A percentile compares a stretch with the other conserved stretches of the same genome.
phyloP scores from a whole-genome alignment of 2,888 invertebrate species.

The Tetrapedia diversipes region DNA sequence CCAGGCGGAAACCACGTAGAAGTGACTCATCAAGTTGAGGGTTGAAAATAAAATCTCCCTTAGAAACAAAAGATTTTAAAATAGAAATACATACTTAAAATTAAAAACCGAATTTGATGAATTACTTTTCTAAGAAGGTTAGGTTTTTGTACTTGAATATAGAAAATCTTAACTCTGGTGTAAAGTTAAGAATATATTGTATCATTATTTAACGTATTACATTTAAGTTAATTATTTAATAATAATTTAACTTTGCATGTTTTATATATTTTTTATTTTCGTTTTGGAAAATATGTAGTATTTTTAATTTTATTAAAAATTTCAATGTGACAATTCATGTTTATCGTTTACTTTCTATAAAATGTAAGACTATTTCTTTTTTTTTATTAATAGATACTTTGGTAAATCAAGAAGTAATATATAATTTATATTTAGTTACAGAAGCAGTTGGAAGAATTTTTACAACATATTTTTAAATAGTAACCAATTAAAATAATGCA shows the following conservation, averaged over 20 bases:
- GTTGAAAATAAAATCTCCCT: constrained; percentile 54
- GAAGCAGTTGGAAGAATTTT: constrained; percentile 17
- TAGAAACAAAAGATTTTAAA: constrained; percentile 24
- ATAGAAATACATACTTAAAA: constrained; percentile 26
- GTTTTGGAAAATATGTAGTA: too few relatives aligned
- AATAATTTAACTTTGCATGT: too few relatives aligned
- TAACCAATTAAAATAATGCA: constrained; percentile 72
- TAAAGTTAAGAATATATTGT: neutral
- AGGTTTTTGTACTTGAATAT: constrained; percentile 15
- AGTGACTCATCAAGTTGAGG: constrained; percentile 51
- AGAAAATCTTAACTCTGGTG: neutral
- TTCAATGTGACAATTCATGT: too few relatives aligned
- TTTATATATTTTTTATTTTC: too few relatives aligned
- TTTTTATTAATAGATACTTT: neutral
- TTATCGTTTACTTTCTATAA: too few relatives aligned
- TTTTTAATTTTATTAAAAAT: too few relatives aligned
- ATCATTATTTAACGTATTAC: neutral
- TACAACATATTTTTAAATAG: constrained; percentile 11
- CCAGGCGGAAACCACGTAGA: constrained; percentile 60
- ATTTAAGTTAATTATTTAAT: too few relatives aligned
- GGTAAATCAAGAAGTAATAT: neutral
- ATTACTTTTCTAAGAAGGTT: constrained; percentile 19
- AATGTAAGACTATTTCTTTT: neutral
- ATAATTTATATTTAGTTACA: constrained; percentile 15
- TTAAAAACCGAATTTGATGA: constrained; percentile 12